Base-by-base conservation (phyloP, 2,797 vertebrate genomes). In the Lagorchestes hirsutus region DNA sequence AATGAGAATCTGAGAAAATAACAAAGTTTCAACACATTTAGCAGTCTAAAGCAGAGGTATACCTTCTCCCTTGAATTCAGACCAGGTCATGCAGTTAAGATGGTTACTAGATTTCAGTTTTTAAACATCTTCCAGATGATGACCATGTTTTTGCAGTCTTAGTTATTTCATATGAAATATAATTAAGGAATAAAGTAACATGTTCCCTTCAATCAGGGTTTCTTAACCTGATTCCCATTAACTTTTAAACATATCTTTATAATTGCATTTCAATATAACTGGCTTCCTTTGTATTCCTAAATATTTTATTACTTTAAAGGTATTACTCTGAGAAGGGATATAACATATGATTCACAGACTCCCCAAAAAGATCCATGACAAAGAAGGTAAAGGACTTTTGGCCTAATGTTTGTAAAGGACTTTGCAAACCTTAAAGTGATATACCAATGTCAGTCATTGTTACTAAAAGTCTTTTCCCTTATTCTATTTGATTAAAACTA, bases 1-100 rank as follows among this genome's bases (percentile, higher is more conserved):
- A 93, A 91, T 91, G 95, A 96, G 94, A 96, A 94, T 92, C 27
- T 92, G 94, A 96, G 92, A 94, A 74, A 82, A 90, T 90, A 92
- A 46, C 10, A 46, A 90, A 91, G 54, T 67, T 93, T 90, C 24
- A 55, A 87, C 8, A 13, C 29, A 56, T 29, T 54, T 91, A 55
- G 50, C 90, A 29, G 93, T 90, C 54, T 8, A 13, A 54, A 59
- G 95, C 90, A 93, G 74, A 94, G 12, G 91, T 16, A 11, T 34
- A 52, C 46, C 5, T n/a, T 93, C n/a, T 31, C 46, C 56, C 92
- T 54, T 22, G 46, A 93, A 40, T 57, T 55, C 82, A 87, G 34
- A 54, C 52, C 5, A 82, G 94, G 92, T 55, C 90, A 93, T 50
- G 22, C 0, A n/a, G 55, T 94, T 50, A 90, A 56, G 8, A 92